Evolutionary conservation across 2,888 invertebrate genomes (phyloP).

Genomic region (Gari tellinella): DNA sequence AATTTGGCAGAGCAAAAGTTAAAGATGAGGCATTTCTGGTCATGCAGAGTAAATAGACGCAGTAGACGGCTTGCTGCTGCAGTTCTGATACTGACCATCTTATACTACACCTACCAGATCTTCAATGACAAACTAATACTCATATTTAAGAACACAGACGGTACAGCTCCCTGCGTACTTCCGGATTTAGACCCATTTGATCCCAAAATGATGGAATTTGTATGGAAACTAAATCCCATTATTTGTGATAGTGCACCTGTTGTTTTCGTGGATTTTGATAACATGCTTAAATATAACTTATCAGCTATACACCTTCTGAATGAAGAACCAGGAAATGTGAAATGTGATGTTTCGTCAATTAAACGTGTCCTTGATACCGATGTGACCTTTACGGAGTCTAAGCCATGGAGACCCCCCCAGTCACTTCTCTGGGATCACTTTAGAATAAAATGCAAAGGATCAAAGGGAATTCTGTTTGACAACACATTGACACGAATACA

Average conservation of each 20-base stretch:
- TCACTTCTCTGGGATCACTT: slow-evolving; percentile 1
- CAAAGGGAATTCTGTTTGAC: slow-evolving; percentile 2
- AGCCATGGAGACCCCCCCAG: slow-evolving; percentile 2
- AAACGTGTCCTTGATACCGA: neutral
- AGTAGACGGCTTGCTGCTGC: neutral
- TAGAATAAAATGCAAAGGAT: slow-evolving; percentile 7
- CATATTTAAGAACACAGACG: neutral
- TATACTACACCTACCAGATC: slow-evolving; percentile 10
- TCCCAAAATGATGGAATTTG: slow-evolving; percentile 7
- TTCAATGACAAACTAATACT: slow-evolving; percentile 2
- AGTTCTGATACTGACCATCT: neutral
- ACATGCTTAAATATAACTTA: slow-evolving; percentile 26
- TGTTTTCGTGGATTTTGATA: slow-evolving; percentile 28
- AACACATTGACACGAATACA: slow-evolving; percentile 6
- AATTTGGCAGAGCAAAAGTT: too few relatives aligned
- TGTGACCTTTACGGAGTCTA: neutral
- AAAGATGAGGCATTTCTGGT: too few relatives aligned
- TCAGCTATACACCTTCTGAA: neutral
- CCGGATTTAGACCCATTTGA: slow-evolving; percentile 29
- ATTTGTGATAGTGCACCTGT: slow-evolving; percentile 13
- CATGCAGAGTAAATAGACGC: neutral
- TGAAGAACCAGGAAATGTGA: neutral
- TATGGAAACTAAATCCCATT: slow-evolving; percentile 15
- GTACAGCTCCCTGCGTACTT: slow-evolving; percentile 7
- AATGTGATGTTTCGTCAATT: neutral